Percentiles rank a stretch among this genome's conserved stretches.
Conservation (phyloP, 2,888 invertebrate species). For the Clunio marinus region DNA sequence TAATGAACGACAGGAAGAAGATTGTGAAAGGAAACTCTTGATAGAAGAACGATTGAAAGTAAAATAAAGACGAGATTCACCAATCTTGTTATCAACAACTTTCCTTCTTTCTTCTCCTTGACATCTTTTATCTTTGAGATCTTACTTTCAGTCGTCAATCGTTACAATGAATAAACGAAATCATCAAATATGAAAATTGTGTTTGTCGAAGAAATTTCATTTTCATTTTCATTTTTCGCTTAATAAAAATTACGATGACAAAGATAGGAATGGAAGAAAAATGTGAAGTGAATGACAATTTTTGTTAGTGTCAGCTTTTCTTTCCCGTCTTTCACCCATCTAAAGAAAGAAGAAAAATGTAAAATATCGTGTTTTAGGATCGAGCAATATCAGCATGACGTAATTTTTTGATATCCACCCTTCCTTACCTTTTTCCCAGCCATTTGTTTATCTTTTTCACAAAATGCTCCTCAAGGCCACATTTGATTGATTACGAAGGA, state of each 20-base stretch:
- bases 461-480: neutral
- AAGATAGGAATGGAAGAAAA: too few species aligned
- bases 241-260: too few species aligned
- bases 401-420: too few species aligned
- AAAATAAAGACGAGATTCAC: neutral
- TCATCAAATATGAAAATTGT: slow-evolving; percentile 8
- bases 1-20: neutral
- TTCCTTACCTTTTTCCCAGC: too few species aligned
- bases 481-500: neutral
- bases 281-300: too few species aligned
- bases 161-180: neutral
- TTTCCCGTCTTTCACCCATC: too few species aligned
- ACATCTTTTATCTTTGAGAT: neutral
- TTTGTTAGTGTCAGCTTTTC: too few species aligned
- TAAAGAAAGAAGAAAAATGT: too few species aligned
- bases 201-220: slow-evolving; percentile 12
- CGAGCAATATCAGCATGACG: too few species aligned
- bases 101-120: neutral
- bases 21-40: neutral
- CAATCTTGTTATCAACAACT: neutral
- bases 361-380: too few species aligned
- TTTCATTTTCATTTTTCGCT: slow-evolving; percentile 2
- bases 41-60: neutral
- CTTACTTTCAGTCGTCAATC: too few species aligned
- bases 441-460: neutral